Evolutionary conservation across 2,113 vertebrate genomes (phyloP).

Genomic region (Equus quagga): DNA sequence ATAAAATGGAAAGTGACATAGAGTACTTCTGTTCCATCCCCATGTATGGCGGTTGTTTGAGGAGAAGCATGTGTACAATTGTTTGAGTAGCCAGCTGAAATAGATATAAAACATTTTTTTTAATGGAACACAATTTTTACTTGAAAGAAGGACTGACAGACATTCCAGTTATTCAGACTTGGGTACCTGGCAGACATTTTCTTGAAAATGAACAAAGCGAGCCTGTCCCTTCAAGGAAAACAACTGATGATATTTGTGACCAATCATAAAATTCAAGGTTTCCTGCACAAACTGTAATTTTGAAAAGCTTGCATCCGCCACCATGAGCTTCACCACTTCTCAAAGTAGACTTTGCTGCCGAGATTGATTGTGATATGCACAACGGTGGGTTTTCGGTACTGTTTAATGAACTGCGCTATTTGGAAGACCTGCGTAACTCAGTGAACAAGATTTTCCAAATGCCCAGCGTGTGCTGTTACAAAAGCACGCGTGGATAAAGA

Average conservation of each 20-base stretch:
- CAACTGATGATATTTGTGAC: neutral
- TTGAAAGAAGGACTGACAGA: no score
- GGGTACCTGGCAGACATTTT: neutral
- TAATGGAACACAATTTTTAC: neutral
- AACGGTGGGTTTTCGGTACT: rapidly evolving
- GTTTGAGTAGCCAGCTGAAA: neutral
- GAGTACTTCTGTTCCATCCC: no score
- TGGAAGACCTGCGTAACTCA: rapidly evolving
- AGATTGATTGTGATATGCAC: rapidly evolving
- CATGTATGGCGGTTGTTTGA: rapidly evolving
- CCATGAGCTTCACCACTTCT: neutral
- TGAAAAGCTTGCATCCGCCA: neutral
- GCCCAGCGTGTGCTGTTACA: rapidly evolving
- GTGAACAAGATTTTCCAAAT: no score
- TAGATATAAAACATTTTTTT: neutral
- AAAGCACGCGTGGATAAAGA: rapidly evolving
- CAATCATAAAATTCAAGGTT: neutral
- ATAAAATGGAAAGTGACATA: rapidly evolving
- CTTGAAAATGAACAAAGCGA: neutral
- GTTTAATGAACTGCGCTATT: rapidly evolving
- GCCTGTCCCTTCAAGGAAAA: neutral
- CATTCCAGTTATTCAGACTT: neutral
- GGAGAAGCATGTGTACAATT: rapidly evolving
- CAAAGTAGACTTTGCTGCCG: no score
- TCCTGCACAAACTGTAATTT: no score